Evolutionary conservation across 1,140 invertebrate species (phyloP), one percentile per base, ranked within the genome.

Genomic region (Apocrypta bakeri): DNA sequence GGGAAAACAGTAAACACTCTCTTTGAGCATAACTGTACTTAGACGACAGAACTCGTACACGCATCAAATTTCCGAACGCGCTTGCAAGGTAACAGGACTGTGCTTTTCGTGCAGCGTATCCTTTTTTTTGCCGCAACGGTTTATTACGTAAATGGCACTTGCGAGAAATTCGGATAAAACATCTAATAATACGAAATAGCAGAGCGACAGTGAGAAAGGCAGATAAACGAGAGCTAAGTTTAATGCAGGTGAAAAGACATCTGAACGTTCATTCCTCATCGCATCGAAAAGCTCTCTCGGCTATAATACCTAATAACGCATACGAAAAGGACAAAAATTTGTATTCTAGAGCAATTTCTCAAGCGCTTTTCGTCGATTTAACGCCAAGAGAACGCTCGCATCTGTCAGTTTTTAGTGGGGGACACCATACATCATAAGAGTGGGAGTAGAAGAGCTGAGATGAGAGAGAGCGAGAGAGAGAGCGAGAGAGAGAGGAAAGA

Each of bases 361-460:
- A 85, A 87, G 84, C 76, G 29, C 64, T 79, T 85, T 82, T 74
- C 84, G 81, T 86, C 86, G 87, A 87, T 88, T 85, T 86, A 86
- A 75, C 80, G 64, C 25, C 12, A 37, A 37, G 69, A 24, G 31
- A 79, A 40, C 64, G 40, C 83, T 76, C 83, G 78, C 85, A 85
- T 88, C 87, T 88, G 88, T 86, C 88, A 88, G 83, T 90, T 90
- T 90, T 89, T 89, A 89, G 80, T 80, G 66, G 75, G 64, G n/a
- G 76, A 85, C 73, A 81, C 68, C 87, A 86, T 90, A 89, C 85
- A 89, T 90, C 88, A 90, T 88, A 88, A 87, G 85, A 79, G 84
- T 72, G 82, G 87, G 84, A 84, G 82, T 11, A 17, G n/a, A 21
- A 56, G 72, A 37, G 33, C 33, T 37, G 33, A 9, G 3, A 9